phyloP scores from a whole-genome alignment of 2,797 vertebrate genomes.

The Eulemur coronatus region DNA sequence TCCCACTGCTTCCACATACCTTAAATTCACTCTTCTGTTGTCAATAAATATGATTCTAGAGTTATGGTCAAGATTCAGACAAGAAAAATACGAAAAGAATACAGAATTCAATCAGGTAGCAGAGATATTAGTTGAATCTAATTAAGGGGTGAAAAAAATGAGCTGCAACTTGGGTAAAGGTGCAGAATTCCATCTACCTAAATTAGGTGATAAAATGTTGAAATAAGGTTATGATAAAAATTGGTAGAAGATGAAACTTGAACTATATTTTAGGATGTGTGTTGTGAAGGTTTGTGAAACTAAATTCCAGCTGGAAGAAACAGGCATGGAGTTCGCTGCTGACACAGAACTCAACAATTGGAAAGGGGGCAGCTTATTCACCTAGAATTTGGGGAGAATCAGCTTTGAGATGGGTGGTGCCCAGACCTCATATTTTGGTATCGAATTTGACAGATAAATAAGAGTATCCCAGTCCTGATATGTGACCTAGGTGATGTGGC shows the following conservation, averaged over 20 bases:
- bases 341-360: not conserved
- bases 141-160: not conserved
- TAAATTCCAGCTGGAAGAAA: not conserved
- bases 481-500: not conserved
- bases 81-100: not conserved
- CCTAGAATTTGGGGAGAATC: not conserved
- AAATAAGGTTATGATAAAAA: not conserved
- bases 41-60: not conserved
- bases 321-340: rapidly evolving
- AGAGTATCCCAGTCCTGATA: not conserved
- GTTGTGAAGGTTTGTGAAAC: not conserved
- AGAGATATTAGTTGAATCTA: not conserved
- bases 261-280: not conserved
- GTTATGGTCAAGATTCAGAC: not conserved
- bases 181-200: not conserved
- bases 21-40: not conserved
- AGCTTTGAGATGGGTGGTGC: not conserved
- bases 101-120: not conserved
- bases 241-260: not conserved
- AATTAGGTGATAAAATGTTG: not conserved
- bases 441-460: not conserved
- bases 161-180: not conserved
- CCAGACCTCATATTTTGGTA: not conserved
- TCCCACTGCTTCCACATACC: not conserved
- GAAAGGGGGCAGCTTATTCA: not conserved